These are phyloP conservation scores for Neria commutata DNA, from an alignment of 2,888 invertebrate genomes.

Conservation along the genomic window DNA sequence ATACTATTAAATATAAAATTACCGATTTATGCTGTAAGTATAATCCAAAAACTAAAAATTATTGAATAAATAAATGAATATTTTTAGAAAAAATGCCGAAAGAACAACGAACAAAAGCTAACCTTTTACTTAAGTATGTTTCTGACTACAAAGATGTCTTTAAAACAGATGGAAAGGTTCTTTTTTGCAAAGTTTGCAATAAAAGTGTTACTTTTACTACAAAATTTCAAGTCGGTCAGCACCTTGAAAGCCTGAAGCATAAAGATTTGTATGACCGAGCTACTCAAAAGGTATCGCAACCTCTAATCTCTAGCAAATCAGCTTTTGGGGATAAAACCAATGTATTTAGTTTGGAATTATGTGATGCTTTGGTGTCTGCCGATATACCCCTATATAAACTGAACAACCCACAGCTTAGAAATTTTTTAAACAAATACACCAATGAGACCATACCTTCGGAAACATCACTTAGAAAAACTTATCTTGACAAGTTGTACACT, in stretches of 20 bases:
- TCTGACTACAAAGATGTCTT: too few species aligned
- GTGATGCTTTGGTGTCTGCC: constrained; percentile 16
- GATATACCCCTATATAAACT: constrained; percentile 20
- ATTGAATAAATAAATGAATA: too few species aligned
- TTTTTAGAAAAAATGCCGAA: too few species aligned
- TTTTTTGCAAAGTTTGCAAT: constrained; percentile 22
- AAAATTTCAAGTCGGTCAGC: constrained; percentile 11
- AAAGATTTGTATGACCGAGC: constrained; percentile 8
- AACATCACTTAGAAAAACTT: not conserved
- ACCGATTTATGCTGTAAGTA: too few species aligned
- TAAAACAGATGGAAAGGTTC: constrained; percentile 18
- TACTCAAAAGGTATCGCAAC: too few species aligned
- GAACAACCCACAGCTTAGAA: not conserved
- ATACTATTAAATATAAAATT: too few species aligned
- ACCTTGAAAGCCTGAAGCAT: constrained; percentile 14
- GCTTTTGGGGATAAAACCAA: not conserved
- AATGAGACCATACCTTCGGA: constrained; percentile 6
- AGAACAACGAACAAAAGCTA: too few species aligned
- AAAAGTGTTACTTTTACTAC: constrained; percentile 12
- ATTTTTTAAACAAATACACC: constrained; percentile 8
- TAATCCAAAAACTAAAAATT: too few species aligned
- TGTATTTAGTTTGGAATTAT: constrained; percentile 14
- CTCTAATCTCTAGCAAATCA: constrained; percentile 2
- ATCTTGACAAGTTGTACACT: constrained; percentile 4
- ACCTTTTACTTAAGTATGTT: too few species aligned